phyloP scores from a whole-genome alignment of 1,140 invertebrate species.

The Hyles vespertilio region DNA sequence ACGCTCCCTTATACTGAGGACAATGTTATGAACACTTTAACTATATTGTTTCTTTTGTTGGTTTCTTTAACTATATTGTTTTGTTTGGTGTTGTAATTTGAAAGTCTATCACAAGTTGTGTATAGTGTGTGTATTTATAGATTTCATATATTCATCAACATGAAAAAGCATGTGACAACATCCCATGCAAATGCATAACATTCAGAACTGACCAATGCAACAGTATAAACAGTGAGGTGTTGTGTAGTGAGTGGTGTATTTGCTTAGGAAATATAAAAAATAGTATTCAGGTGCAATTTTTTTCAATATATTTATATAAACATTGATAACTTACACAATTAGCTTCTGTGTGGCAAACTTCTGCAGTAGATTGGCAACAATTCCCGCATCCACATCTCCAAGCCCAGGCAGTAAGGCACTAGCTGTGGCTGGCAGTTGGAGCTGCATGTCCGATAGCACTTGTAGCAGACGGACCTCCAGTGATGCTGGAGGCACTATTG shows the following conservation, averaged over 20 bases:
- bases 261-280: no score
- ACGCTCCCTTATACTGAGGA: constrained; percentile 65
- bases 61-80: not conserved
- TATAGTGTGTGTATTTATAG: no score
- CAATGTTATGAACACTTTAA: not conserved
- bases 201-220: no score
- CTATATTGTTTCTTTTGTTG: not conserved
- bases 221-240: no score
- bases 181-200: no score
- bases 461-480: constrained; percentile 83
- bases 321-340: constrained; percentile 76
- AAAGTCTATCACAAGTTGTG: no score
- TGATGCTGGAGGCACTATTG: constrained; percentile 46
- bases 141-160: no score
- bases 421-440: constrained; percentile 85
- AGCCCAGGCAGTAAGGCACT: constrained; percentile 56
- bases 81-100: no score
- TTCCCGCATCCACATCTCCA: constrained; percentile 59
- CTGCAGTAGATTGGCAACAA: constrained; percentile 79
- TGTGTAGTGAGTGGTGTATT: no score
- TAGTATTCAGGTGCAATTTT: no score
- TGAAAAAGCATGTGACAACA: no score
- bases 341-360: constrained; percentile 93
- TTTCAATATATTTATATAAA: not conserved
- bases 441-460: constrained; percentile 84